Base-by-base conservation (phyloP, 1,140 invertebrate genomes). In the Notospermus geniculatus region DNA sequence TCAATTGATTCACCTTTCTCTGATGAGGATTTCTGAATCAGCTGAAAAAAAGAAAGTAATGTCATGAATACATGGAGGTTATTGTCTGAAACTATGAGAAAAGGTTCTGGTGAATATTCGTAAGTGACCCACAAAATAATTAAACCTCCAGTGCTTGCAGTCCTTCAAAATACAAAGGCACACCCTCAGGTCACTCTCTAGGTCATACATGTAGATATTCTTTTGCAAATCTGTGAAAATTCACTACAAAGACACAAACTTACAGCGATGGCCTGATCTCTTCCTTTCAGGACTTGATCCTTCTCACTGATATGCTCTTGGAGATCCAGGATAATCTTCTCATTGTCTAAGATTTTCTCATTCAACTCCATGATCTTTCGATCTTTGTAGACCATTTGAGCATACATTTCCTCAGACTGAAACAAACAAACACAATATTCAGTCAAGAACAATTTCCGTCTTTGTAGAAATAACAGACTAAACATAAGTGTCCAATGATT, bases 231-330 rank as follows among this genome's bases (percentile, higher is more conserved):
- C n/a, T n/a, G n/a, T n/a, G n/a, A n/a, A n/a, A n/a, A n/a, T n/a
- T n/a, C n/a, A n/a, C n/a, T n/a, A 52, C 4, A 17, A 4, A 52
- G 50, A 23, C 11, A 17, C 58, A 62, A 17, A 4, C 45, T 11
- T 65, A 80, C 79, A 73, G 79, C 67, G 61, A 82, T 71, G 28
- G 91, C 91, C 80, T 88, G 87, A 65, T 89, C 92, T 77, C 91
- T 86, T 13, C 91, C 88, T 77, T 90, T 87, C 72, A 93, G 91
- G 46, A 94, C 89, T 71, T 88, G 88, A 76, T 92, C 90, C 77
- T 93, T 93, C 73, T 93, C 91, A 72, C 88, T 88, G 22, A 92
- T 83, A 79, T 88, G 89, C 79, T 92, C 91, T 81, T 84, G 81
- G 17, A 84, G 64, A 67, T 84, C 83, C 67, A 84, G 81, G n/a